A percentile compares a stretch with the other conserved stretches of the same genome.
phyloP scores from a whole-genome alignment of 1,140 invertebrate species.

The Phthorimaea operculella region DNA sequence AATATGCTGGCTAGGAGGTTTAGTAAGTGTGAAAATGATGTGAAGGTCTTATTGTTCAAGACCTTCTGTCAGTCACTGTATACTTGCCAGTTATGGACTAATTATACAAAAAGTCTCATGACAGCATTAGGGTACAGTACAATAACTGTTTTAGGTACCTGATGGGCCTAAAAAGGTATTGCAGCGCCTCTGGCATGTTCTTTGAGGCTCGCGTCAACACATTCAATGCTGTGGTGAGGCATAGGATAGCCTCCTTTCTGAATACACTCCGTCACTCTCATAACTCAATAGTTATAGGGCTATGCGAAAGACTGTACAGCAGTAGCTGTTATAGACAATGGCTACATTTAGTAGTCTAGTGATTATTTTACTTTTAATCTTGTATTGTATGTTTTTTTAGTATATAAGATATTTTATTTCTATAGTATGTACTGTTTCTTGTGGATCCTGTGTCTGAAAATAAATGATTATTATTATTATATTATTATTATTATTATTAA shows the following conservation, averaged over 20 bases:
- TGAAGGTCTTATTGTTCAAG: conserved; percentile 3
- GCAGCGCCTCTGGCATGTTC: conserved; percentile 9
- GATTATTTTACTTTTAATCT: too few relatives aligned
- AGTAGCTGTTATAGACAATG: not conserved
- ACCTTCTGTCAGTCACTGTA: conserved; percentile 6
- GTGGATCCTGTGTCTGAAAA: too few relatives aligned
- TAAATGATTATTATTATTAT: too few relatives aligned
- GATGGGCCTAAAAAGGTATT: conserved; percentile 6
- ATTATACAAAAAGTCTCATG: conserved; percentile 5
- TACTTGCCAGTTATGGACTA: conserved; percentile 8
- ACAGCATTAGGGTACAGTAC: conserved; percentile 2
- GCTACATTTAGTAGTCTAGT: not conserved
- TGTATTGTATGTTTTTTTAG: too few relatives aligned
- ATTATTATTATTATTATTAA: too few relatives aligned
- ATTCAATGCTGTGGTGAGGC: not conserved
- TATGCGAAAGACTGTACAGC: not conserved
- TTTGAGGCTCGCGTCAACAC: not conserved
- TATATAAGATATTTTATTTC: too few relatives aligned
- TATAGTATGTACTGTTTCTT: too few relatives aligned
- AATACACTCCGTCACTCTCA: not conserved
- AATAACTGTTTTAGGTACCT: conserved; percentile 7
- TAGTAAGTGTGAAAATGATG: not conserved
- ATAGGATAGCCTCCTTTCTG: not conserved
- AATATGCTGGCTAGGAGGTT: conserved; percentile 9
- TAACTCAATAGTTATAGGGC: not conserved